phyloP scores from a whole-genome alignment of 2,888 invertebrate genomes.

The Platycheirus albimanus region DNA sequence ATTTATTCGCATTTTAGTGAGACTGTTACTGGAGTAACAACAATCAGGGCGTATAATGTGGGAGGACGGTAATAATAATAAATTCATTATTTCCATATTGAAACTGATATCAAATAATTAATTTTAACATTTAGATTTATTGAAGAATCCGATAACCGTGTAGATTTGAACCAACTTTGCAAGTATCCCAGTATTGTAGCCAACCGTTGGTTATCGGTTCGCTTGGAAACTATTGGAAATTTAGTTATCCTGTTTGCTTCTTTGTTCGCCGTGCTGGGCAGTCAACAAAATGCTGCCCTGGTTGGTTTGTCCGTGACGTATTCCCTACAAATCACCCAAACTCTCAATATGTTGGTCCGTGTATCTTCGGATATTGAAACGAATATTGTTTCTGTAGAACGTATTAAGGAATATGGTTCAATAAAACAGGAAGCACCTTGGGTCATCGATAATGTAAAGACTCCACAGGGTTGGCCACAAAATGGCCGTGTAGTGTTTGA shows the following conservation, averaged over 20 bases:
- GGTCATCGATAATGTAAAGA: slow-evolving; percentile 86
- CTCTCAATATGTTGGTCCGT: slow-evolving; percentile 97
- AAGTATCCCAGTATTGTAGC: slow-evolving; percentile 96
- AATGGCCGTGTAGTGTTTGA: slow-evolving; percentile 91
- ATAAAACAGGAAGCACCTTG: slow-evolving; percentile 93
- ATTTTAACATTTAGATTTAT: slow-evolving; percentile 87
- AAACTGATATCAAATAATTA: too few species aligned
- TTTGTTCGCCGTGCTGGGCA: slow-evolving; percentile 93
- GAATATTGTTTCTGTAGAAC: slow-evolving; percentile 97
- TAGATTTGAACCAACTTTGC: slow-evolving; percentile 96
- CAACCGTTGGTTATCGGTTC: slow-evolving; percentile 97
- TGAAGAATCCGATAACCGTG: slow-evolving; percentile 92
- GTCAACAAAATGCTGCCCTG: slow-evolving; percentile 89
- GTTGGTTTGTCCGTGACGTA: slow-evolving; percentile 96
- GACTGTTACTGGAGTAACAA: slow-evolving; percentile 93
- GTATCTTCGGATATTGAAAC: slow-evolving; percentile 99
- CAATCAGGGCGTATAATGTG: slow-evolving; percentile 93
- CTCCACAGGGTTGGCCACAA: slow-evolving; percentile 90
- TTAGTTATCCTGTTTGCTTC: slow-evolving; percentile 97
- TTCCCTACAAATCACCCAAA: slow-evolving; percentile 95
- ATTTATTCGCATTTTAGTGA: slow-evolving; percentile 99
- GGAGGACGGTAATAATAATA: slow-evolving; percentile 82
- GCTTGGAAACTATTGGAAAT: slow-evolving; percentile 98
- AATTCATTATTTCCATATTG: too few species aligned
- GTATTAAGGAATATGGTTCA: slow-evolving; percentile 97